A percentile compares a stretch with the other conserved stretches of the same genome.
Conservation (phyloP, 2,888 invertebrate species). For the Pachliopta kotzebuea region DNA sequence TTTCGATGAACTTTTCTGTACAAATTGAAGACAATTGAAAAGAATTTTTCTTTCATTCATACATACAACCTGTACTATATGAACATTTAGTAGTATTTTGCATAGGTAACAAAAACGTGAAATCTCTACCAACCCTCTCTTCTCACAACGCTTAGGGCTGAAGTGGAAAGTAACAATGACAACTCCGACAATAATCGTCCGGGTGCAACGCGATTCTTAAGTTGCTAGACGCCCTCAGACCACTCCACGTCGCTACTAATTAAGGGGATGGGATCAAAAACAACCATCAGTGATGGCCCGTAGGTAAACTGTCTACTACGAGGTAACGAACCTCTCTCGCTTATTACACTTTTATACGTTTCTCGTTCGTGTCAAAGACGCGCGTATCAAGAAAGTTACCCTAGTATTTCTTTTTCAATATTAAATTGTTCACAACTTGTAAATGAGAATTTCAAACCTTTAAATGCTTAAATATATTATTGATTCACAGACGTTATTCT, state of each 20-base stretch:
- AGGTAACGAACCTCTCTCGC: conserved; percentile 71
- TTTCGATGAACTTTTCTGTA: too few species aligned
- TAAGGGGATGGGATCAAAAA: conserved; percentile 51
- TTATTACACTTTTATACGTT: conserved; percentile 55
- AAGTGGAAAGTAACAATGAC: conserved; percentile 14
- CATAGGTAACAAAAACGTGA: too few species aligned
- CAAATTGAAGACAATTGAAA: too few species aligned
- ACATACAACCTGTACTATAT: too few species aligned
- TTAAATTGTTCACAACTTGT: too few species aligned
- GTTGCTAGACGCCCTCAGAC: conserved; percentile 54
- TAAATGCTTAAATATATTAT: too few species aligned
- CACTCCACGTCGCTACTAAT: conserved; percentile 71
- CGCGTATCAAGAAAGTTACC: too few species aligned
- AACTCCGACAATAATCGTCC: conserved; percentile 35
- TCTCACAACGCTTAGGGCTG: not conserved
- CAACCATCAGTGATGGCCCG: conserved; percentile 42
- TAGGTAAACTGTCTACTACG: conserved; percentile 64
- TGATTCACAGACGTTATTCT: too few species aligned
- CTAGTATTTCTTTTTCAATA: too few species aligned
- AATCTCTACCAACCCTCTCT: not conserved
- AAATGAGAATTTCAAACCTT: too few species aligned
- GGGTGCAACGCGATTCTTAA: conserved; percentile 45
- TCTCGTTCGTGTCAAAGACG: not conserved
- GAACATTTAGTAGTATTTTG: too few species aligned
- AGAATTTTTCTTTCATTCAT: too few species aligned